These are phyloP conservation scores for Eilema depressum DNA, from an alignment of 2,888 invertebrate species.

Conservation along the genomic window DNA sequence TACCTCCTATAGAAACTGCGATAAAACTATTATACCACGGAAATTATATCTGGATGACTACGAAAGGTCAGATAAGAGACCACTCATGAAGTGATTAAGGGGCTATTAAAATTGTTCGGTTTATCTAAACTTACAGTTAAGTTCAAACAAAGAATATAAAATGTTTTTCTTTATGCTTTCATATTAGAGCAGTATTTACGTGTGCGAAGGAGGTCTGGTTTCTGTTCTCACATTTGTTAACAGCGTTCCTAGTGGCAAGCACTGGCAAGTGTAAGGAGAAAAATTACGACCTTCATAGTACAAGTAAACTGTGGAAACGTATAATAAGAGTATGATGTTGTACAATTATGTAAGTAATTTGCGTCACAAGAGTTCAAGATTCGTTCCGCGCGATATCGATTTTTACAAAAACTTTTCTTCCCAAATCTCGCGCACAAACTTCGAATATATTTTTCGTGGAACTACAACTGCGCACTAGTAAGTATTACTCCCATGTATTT, in stretches of 20 bases:
- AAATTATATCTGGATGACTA: constrained; percentile 15
- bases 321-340: background rate
- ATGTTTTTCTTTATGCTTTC: background rate
- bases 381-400: background rate
- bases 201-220: background rate
- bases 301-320: background rate
- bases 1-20: constrained; percentile 10
- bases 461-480: constrained; percentile 26
- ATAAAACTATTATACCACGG: constrained; percentile 16
- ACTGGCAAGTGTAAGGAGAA: background rate
- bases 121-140: background rate
- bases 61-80: constrained; percentile 7
- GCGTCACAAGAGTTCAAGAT: background rate
- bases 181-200: background rate
- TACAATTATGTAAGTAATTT: background rate
- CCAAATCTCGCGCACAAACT: constrained; percentile 1
- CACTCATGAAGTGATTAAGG: background rate
- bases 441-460: constrained; percentile 21
- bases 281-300: background rate
- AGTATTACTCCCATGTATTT: constrained; percentile 50
- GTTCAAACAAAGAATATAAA: background rate
- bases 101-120: background rate
- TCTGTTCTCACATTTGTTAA: background rate
- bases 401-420: background rate
- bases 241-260: background rate